Conservation (phyloP, 37 sponge, comb jelly and placozoan species). For the Geodia barretti region DNA sequence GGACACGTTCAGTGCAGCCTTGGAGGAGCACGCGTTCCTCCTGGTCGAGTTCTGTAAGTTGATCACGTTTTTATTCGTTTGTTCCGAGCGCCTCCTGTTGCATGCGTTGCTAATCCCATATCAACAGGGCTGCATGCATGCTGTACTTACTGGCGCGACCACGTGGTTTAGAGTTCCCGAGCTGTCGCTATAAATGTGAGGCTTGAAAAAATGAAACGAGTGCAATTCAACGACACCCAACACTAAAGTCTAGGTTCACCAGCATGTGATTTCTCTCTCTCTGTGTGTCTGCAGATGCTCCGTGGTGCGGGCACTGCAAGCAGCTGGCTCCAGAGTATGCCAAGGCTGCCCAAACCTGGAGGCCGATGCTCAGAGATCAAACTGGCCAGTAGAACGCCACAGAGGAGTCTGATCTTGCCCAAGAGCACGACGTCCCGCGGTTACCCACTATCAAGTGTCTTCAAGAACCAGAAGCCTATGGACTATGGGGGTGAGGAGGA, state of each 20-base stretch:
- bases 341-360: constrained; percentile 82
- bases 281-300: constrained; percentile 88
- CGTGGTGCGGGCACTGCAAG: constrained; percentile 99
- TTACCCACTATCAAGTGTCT: constrained; percentile 97
- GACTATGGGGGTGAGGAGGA: constrained; percentile 81
- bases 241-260: too few species aligned
- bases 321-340: constrained; percentile 96
- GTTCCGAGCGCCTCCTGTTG: not conserved
- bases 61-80: not conserved
- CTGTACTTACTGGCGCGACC: too few species aligned
- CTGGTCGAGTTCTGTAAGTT: constrained; percentile 98
- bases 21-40: constrained; percentile 58
- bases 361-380: constrained; percentile 82
- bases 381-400: constrained; percentile 94
- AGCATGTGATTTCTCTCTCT: not conserved
- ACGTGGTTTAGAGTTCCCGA: too few species aligned
- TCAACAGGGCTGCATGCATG: too few species aligned
- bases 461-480: constrained; percentile 60
- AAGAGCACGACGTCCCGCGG: constrained; percentile 74
- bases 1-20: constrained; percentile 79
- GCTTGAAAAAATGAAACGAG: too few species aligned
- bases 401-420: constrained; percentile 75
- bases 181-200: too few species aligned
- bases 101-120: not conserved
- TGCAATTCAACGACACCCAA: too few species aligned